Conservation (phyloP, 2,888 invertebrate genomes). For the Drosophila parthenogenetica region DNA sequence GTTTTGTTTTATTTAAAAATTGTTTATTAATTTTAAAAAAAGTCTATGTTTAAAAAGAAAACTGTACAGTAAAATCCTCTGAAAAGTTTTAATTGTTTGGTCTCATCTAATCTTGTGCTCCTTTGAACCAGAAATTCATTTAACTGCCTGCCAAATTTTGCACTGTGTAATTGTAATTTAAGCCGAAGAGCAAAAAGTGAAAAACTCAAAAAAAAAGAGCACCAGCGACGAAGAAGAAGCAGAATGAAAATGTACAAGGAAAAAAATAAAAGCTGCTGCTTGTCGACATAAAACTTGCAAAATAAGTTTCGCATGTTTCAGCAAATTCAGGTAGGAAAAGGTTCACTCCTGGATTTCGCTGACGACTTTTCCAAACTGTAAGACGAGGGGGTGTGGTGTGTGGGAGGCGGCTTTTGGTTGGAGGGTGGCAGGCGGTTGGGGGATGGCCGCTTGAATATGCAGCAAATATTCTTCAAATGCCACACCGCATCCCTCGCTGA, state of each 20-base stretch:
- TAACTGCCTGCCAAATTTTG: conserved; percentile 11
- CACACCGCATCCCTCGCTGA: conserved; percentile 31
- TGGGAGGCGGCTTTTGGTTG: too few relatives aligned
- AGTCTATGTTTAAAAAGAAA: too few relatives aligned
- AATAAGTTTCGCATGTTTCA: conserved; percentile 81
- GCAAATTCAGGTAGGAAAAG: conserved; percentile 66
- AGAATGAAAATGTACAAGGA: conserved; percentile 52
- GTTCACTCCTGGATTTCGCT: conserved; percentile 58
- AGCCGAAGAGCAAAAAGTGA: conserved; percentile 66
- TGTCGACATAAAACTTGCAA: conserved; percentile 80
- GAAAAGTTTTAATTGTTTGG: too few relatives aligned
- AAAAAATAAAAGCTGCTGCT: conserved; percentile 71
- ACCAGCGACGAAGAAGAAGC: conserved; percentile 13
- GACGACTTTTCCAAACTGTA: conserved; percentile 22
- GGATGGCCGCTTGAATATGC: conserved; percentile 68
- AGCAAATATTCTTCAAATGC: conserved; percentile 76
- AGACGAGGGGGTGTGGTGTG: conserved; percentile 2
- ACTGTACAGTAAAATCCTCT: too few relatives aligned
- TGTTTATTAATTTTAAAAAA: too few relatives aligned
- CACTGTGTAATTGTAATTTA: conserved; percentile 64
- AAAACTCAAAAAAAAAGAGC: conserved; percentile 61
- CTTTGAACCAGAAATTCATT: not conserved
- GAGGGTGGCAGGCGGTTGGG: not conserved
- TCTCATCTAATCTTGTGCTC: too few relatives aligned
- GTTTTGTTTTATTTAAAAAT: too few relatives aligned